Evolutionary conservation across 2,888 invertebrate species (phyloP).

Genomic region (Watsonalla cultraria): DNA sequence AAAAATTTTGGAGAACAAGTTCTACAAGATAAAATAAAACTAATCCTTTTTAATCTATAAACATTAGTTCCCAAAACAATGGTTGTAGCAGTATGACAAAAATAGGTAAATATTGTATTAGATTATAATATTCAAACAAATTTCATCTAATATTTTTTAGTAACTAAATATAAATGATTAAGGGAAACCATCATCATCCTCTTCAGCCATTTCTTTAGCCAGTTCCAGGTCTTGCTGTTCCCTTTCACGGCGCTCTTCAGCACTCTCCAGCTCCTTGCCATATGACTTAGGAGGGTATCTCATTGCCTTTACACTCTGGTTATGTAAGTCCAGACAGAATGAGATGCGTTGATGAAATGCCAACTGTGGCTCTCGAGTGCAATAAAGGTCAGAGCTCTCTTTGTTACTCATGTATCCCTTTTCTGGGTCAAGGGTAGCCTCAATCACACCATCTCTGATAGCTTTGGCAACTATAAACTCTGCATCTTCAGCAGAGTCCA

Average conservation of each 20-base stretch:
- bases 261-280: slow-evolving; percentile 98
- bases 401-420: slow-evolving; percentile 98
- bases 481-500: slow-evolving; percentile 98
- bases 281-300: slow-evolving; percentile 99
- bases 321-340: slow-evolving; percentile 98
- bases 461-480: slow-evolving; percentile 99
- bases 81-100: no score
- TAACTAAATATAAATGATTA: slow-evolving; percentile 31
- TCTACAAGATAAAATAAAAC: no score
- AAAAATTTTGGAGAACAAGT: no score
- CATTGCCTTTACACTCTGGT: slow-evolving; percentile 99
- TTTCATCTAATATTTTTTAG: slow-evolving; percentile 30
- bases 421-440: slow-evolving; percentile 97
- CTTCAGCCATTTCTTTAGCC: slow-evolving; percentile 99
- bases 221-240: slow-evolving; percentile 99
- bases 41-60: no score
- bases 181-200: slow-evolving; percentile 95
- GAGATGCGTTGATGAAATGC: slow-evolving; percentile 98
- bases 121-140: background rate
- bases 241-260: slow-evolving; percentile 95
- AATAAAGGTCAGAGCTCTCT: slow-evolving; percentile 97
- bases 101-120: background rate
- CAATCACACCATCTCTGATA: slow-evolving; percentile 98
- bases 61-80: no score
- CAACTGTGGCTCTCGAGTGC: slow-evolving; percentile 96